A percentile compares a stretch with the other conserved stretches of the same genome.
These are phyloP conservation scores for Platypus cylindrus DNA, from an alignment of 2,888 invertebrate species.

Conservation along the genomic window DNA sequence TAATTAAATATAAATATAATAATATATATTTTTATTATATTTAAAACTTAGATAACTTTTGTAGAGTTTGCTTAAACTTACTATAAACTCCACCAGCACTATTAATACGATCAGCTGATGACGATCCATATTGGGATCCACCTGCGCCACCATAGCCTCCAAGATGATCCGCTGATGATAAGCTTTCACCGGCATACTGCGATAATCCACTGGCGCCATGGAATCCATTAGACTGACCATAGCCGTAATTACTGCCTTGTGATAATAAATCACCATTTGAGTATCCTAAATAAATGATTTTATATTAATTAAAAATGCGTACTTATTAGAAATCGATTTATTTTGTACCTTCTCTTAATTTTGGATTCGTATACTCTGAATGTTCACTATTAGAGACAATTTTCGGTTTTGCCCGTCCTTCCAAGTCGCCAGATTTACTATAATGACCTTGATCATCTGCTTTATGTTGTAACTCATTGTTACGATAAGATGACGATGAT, in stretches of 20 bases:
- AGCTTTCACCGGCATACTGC: too few relatives aligned
- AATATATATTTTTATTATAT: constrained; percentile 1
- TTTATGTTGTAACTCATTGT: constrained; percentile 33
- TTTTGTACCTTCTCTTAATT: constrained; percentile 16
- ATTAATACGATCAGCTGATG: constrained; percentile 10
- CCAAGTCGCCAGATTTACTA: constrained; percentile 31
- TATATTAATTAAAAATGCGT: background rate
- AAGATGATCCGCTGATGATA: too few relatives aligned
- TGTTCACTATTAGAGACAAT: constrained; percentile 31
- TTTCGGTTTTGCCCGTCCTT: constrained; percentile 27
- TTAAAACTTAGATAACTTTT: constrained; percentile 3
- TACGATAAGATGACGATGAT: constrained; percentile 29
- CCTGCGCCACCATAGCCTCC: constrained; percentile 1
- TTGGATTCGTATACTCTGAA: constrained; percentile 32
- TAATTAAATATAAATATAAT: background rate
- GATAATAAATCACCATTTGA: too few relatives aligned
- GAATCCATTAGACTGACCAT: too few relatives aligned
- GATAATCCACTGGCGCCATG: too few relatives aligned
- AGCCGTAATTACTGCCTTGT: too few relatives aligned
- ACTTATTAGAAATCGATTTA: background rate
- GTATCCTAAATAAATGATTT: too few relatives aligned
- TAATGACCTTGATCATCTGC: constrained; percentile 33
- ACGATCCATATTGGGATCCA: constrained; percentile 8
- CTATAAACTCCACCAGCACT: constrained; percentile 4
- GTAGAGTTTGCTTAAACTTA: constrained; percentile 1